A percentile compares a stretch with the other conserved stretches of the same genome.
phyloP scores from a whole-genome alignment of 1,140 invertebrate genomes.

The Sycophila sp. region DNA sequence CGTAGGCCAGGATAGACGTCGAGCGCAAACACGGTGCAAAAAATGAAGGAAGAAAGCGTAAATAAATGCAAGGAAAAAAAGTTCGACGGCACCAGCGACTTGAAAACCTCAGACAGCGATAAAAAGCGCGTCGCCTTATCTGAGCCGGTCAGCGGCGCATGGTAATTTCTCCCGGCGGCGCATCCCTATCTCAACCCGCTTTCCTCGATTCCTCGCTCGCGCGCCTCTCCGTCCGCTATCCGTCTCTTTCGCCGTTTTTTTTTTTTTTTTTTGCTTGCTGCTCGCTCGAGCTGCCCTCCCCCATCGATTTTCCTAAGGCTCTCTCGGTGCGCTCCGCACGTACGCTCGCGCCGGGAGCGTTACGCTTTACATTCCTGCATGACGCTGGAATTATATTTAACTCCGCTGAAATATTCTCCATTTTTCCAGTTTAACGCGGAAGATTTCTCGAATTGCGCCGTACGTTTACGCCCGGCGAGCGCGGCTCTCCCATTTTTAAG shows the following conservation, averaged over 20 bases:
- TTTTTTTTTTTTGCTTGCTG: not conserved
- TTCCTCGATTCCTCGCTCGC: not conserved
- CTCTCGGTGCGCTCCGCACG: no score
- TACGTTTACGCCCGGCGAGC: no score
- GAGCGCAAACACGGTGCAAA: no score
- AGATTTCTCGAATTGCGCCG: no score
- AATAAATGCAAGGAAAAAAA: not conserved
- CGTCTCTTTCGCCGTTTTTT: not conserved
- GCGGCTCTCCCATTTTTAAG: no score
- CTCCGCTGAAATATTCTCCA: no score
- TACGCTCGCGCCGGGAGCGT: not conserved
- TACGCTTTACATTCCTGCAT: not conserved
- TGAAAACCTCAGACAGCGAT: not conserved
- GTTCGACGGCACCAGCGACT: not conserved
- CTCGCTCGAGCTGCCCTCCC: not conserved
- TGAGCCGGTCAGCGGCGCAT: conserved; percentile 5
- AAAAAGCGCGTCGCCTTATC: conserved; percentile 2
- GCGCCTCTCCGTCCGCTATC: not conserved
- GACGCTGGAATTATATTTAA: no score
- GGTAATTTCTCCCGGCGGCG: not conserved
- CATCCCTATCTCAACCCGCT: not conserved
- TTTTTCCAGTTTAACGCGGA: no score
- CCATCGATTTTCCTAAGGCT: conserved; percentile 1
- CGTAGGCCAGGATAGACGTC: no score
- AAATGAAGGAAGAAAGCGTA: no score